Evolutionary conservation across 2,797 vertebrate species (phyloP), one percentile per base, ranked within the genome.

Genomic region (Sebastes oblongus): DNA sequence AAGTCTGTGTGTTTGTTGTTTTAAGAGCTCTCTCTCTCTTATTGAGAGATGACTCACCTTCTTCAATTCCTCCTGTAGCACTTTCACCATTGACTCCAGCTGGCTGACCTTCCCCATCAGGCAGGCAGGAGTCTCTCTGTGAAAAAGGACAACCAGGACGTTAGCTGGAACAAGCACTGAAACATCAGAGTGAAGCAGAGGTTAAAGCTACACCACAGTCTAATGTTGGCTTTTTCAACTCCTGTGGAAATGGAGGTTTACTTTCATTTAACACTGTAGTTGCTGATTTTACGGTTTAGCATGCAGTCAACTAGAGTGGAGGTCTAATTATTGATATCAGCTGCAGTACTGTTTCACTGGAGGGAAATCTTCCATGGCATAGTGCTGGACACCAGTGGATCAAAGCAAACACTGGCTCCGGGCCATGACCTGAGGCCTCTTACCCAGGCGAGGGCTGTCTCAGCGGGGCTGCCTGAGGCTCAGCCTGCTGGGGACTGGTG

Each of bases 21-120:
- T 32, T 24, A 24, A 13, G 10, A 73, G 42, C 11, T 60, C 36
- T 72, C 13, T 6, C 2, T 6, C 2, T 64, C 6, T 18, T 3
- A 67, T 16, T 6, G 18, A 36, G 64, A 11, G 6, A n/a, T 4
- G 66, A 66, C 85, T 94, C 94, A 97, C 98, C 96, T 97, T 98
- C 91, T 97, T 97, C 81, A 99, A 88, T 87, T 99, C 97, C 3
- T 99, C 98, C 74, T 98, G 98, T 27, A 99, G 95, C 73, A 95
- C 93, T 91, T 97, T 98, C 86, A 99, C 96, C 96, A 99, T 97
- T 22, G 96, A 96, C 94, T 99, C 98, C 89, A 99, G 92, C 78
- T 98, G 97, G 93, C 95, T 97, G 87, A 99, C 97, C 91, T 99
- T 99, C 65, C 97, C 97, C 90, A 97, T 93, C 12, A 99, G 95